Evolutionary conservation across 2,113 vertebrate species (phyloP).

Genomic region (Syrrhaptes paradoxus): DNA sequence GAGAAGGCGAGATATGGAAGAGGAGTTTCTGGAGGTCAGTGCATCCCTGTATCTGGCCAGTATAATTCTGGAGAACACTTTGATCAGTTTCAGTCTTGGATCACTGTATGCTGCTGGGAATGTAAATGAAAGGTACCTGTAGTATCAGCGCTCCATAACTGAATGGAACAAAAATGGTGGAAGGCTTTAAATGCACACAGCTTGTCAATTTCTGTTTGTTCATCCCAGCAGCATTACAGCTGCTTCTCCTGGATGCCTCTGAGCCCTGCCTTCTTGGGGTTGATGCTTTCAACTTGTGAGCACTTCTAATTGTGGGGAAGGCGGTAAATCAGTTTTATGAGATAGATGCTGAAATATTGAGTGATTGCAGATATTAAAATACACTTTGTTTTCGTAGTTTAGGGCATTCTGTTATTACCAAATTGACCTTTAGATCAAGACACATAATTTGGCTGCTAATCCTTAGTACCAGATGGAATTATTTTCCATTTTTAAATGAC

Average conservation of each 20-base stretch:
- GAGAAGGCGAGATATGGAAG: too few relatives aligned
- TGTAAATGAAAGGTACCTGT: too few relatives aligned
- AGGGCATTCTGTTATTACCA: background rate
- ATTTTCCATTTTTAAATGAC: background rate
- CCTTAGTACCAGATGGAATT: background rate
- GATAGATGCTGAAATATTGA: background rate
- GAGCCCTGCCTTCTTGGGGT: background rate
- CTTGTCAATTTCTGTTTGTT: fast-evolving
- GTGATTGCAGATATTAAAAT: background rate
- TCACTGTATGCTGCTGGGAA: background rate
- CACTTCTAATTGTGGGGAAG: fast-evolving
- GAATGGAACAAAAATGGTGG: fast-evolving
- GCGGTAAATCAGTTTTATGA: background rate
- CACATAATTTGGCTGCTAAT: background rate
- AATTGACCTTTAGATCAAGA: background rate
- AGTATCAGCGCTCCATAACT: fast-evolving
- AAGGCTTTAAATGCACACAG: fast-evolving
- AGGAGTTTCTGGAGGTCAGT: background rate
- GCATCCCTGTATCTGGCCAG: fast-evolving
- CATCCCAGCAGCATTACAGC: background rate
- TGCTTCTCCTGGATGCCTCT: fast-evolving
- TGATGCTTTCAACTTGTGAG: background rate
- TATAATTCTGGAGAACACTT: background rate
- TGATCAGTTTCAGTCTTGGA: fast-evolving
- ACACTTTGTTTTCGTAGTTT: background rate